These are phyloP conservation scores for Acanthiza pusilla DNA, from an alignment of 2,797 vertebrate genomes.

Conservation along the genomic window DNA sequence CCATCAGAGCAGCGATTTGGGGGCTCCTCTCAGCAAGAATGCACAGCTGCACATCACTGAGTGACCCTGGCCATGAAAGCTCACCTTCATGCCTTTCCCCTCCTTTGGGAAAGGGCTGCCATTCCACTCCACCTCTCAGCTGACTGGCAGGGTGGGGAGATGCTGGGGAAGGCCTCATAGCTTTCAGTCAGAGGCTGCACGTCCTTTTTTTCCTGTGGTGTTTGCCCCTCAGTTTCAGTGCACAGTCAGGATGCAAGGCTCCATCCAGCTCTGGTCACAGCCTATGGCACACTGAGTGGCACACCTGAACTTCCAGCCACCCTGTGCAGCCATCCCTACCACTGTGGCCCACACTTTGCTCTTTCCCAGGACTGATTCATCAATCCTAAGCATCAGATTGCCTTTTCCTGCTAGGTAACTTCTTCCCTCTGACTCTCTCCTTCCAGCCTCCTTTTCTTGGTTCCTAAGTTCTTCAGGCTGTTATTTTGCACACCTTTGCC, in stretches of 20 bases:
- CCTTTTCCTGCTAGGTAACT: not conserved
- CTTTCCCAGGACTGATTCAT: not conserved
- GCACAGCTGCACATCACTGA: not conserved
- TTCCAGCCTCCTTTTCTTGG: not conserved
- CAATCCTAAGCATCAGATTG: not conserved
- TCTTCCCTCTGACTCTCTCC: not conserved
- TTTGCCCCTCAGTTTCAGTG: not conserved
- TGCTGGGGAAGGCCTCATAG: not conserved
- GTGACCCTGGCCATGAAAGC: not conserved
- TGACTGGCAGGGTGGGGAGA: not conserved
- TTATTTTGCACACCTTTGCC: not conserved
- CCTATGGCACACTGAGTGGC: not conserved
- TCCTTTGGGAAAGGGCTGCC: not conserved
- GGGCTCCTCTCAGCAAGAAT: not conserved
- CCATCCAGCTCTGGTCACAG: not conserved
- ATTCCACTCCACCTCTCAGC: not conserved
- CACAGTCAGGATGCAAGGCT: not conserved
- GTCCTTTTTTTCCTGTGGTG: not conserved
- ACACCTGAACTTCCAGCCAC: not conserved
- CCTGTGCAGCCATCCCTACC: not conserved
- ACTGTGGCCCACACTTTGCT: not conserved
- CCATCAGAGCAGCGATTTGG: not conserved
- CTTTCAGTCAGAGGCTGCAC: not conserved
- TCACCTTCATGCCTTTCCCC: not conserved
- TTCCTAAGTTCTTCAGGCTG: not conserved